Base-by-base conservation (phyloP, 2,888 invertebrate species). In the Drosophila robusta region DNA sequence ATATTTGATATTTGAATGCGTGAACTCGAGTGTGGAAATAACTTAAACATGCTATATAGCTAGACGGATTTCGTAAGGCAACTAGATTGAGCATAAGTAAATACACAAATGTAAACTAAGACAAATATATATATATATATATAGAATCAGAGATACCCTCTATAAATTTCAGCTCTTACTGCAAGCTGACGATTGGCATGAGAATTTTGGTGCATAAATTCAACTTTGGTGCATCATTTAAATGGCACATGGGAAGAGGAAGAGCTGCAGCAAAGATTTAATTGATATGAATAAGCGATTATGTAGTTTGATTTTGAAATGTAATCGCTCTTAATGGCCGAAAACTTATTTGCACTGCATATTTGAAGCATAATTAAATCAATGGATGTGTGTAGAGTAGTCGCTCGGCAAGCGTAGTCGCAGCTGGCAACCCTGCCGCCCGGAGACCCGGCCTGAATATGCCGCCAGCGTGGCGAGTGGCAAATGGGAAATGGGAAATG, bases 291-390 rank as follows among this genome's bases (percentile, higher is more conserved):
- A 64, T 60, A 60, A 52, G 47, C 41, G 49, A 52, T 64, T 56
- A 41, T 52, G 9, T 38, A 38, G 44, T 38, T 70, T 34, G 39
- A 75, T 57, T 54, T 38, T 7, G 11, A 50, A 60, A 36, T 46
- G 32, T 51, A 39, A 51, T 47, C 14, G 65, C 32, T 50, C 2
- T 11, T 29, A 64, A 36, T 42, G 49, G 41, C 51, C 38, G 1
- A 38, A 50, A 62, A 61, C 57, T 24, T 44, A 63, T 61, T 68
- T 57, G 65, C 47, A 54, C 55, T 44, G 61, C 70, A 71, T 57
- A 62, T 56, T 51, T 63, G 55, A 55, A 56, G 58, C 55, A 54
- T 65, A 80, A 75, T 86, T 68, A 72, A 80, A 85, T 82, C 61
- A 64, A 56, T 26, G 60, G 66, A 64, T 66, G 22, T 36, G 38